Evolutionary conservation across 1,140 invertebrate genomes (phyloP), one percentile per base, ranked within the genome.

Genomic region (Delia radicum): DNA sequence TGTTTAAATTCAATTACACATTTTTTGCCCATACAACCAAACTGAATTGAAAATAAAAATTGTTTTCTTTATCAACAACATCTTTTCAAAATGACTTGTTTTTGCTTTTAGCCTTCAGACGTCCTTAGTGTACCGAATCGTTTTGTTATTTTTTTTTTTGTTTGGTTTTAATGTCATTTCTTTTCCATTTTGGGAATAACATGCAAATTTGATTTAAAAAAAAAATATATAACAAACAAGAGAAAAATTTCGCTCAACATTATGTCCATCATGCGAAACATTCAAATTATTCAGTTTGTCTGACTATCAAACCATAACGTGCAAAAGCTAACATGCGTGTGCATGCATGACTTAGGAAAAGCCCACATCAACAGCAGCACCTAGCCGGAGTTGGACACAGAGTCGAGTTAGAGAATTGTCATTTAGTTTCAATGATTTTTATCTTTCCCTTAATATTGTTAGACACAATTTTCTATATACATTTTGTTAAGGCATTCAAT

Each of bases 241-340:
- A 15, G 21, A 33, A 18, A 31, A 69, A 37, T 21, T 69, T 21
- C 29, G n/a, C 29, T 69, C 48, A 21, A 18, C 48, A 55, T 69
- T 31, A 69, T 69, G 65, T 69, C 65, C 29, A 33, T 69, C 65
- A 69, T 69, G 65, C 65, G 29, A 69, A 69, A 69, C 65, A 69
- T 69, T 69, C 29, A 69, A 69, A 69, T 69, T 69, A 33, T 69
- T 69, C 29, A 69, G 65, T 33, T 69, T 69, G 29, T 33, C 65
- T 55, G 48, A 55, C 48, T 55, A 55, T 21, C 48, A 7, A n/a
- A 55, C 48, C 48, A 24, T 24, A 55, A 55, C 48, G 48, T 55
- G 24, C n/a, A n/a, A 7, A 21, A 24, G n/a, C 37, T 15, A 42
- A 42, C 37, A 42, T 42, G 6, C 21, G 48, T 21, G 48, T 31